Evolutionary conservation across 2,888 invertebrate genomes (phyloP).

Genomic region (Apamea epomidion): DNA sequence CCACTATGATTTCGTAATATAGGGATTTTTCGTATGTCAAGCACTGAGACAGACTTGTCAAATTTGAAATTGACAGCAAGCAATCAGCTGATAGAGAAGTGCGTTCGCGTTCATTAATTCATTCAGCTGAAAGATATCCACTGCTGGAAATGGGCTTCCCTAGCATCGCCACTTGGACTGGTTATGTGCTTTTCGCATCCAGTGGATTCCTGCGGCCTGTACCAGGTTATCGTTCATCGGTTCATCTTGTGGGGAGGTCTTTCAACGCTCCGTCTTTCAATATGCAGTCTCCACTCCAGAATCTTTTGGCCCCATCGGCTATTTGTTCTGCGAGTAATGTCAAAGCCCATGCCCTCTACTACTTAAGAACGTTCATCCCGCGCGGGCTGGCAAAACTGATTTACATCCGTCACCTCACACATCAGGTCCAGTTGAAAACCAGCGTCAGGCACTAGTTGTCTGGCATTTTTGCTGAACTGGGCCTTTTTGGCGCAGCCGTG

Average conservation of each 20-base stretch:
- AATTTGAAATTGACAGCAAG: constrained; percentile 47
- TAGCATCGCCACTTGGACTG: background rate
- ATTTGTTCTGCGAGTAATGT: background rate
- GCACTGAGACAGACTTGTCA: constrained; percentile 36
- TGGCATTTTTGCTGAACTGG: too few relatives aligned
- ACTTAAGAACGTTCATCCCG: background rate
- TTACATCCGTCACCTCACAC: too few relatives aligned
- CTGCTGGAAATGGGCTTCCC: background rate
- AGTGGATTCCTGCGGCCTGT: background rate
- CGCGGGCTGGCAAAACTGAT: background rate
- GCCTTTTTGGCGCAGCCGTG: too few relatives aligned
- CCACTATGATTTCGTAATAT: constrained; percentile 79
- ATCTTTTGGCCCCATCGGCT: background rate
- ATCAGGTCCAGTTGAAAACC: too few relatives aligned
- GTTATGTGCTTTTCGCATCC: background rate
- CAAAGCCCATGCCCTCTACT: background rate
- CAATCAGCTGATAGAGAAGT: constrained; percentile 65
- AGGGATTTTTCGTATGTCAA: constrained; percentile 57
- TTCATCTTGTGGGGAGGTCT: background rate
- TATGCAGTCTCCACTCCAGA: background rate
- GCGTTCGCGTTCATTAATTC: constrained; percentile 26
- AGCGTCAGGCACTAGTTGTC: too few relatives aligned
- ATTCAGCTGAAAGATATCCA: background rate
- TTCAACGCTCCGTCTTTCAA: background rate
- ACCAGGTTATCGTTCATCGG: background rate